Conservation (phyloP, 2,113 vertebrate species). For the Suncus etruscus region DNA sequence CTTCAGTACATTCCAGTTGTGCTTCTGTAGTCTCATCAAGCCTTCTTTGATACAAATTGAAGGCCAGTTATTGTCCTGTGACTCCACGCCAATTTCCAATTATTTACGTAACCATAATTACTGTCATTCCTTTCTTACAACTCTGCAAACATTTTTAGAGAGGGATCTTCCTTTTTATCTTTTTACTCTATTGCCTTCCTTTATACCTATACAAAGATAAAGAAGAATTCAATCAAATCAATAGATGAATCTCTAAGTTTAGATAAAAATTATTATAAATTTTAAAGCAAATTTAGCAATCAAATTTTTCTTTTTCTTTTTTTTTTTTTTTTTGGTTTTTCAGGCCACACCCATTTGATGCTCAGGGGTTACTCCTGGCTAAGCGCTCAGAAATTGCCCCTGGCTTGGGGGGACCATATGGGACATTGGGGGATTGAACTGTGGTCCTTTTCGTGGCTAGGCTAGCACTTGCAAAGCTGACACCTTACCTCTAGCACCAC, state of each 20-base stretch:
- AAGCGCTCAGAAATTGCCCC: too few species aligned
- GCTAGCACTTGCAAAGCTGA: too few species aligned
- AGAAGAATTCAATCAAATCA: constrained; percentile 30
- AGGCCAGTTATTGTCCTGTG: neutral
- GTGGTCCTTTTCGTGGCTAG: too few species aligned
- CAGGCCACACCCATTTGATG: too few species aligned
- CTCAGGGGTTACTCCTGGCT: too few species aligned
- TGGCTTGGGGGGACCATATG: too few species aligned
- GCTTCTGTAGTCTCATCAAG: neutral
- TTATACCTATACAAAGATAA: neutral
- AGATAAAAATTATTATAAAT: neutral
- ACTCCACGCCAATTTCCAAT: neutral
- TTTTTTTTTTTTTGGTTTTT: too few species aligned
- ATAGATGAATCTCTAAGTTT: neutral
- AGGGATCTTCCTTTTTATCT: neutral
- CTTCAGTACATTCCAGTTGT: neutral
- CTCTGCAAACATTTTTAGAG: neutral
- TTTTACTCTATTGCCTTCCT: neutral
- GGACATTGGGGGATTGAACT: too few species aligned
- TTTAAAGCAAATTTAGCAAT: constrained; percentile 20
- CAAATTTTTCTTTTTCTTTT: constrained; percentile 19
- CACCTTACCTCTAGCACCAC: too few species aligned
- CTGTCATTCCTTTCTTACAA: neutral
- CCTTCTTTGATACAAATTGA: neutral
- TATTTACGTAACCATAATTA: fast-evolving